A percentile compares a stretch with the other conserved stretches of the same genome.
Conservation (phyloP, 1,140 invertebrate species). For the Luehdorfia chinensis region DNA sequence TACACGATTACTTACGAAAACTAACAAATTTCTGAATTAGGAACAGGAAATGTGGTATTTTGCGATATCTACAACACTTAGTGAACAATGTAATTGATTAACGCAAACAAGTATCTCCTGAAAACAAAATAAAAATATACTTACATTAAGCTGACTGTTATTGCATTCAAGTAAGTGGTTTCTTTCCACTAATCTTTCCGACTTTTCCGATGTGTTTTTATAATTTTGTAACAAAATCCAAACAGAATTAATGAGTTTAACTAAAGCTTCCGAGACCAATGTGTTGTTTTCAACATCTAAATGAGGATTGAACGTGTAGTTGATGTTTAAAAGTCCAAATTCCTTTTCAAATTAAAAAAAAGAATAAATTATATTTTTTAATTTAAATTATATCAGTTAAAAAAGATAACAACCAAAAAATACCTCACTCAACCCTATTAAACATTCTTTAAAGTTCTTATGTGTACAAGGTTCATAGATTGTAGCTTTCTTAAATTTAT, state of each 20-base stretch:
- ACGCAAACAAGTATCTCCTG: too few species aligned
- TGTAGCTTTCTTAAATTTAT: constrained; percentile 57
- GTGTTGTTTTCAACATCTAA: constrained; percentile 45
- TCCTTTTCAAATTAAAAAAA: constrained; percentile 58
- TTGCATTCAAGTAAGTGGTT: constrained; percentile 55
- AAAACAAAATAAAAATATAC: too few species aligned
- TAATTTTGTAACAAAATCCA: constrained; percentile 53
- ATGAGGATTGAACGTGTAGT: constrained; percentile 59
- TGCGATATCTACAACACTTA: too few species aligned
- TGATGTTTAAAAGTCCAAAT: constrained; percentile 52
- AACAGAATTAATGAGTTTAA: constrained; percentile 53
- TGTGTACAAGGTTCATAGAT: constrained; percentile 56
- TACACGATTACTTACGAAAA: too few species aligned
- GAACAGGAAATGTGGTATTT: too few species aligned
- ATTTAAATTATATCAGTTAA: constrained; percentile 14
- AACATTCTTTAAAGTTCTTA: constrained; percentile 58
- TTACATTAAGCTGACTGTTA: constrained; percentile 47
- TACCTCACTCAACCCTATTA: constrained; percentile 60
- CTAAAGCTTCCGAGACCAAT: constrained; percentile 42
- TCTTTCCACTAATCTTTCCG: constrained; percentile 41
- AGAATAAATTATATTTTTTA: constrained; percentile 7
- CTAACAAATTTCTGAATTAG: too few species aligned
- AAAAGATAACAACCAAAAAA: constrained; percentile 19
- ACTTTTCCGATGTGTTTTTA: constrained; percentile 50
- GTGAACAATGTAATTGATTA: too few species aligned